phyloP scores from a whole-genome alignment of 1,140 invertebrate species.

The Himalopsyche phryganea region DNA sequence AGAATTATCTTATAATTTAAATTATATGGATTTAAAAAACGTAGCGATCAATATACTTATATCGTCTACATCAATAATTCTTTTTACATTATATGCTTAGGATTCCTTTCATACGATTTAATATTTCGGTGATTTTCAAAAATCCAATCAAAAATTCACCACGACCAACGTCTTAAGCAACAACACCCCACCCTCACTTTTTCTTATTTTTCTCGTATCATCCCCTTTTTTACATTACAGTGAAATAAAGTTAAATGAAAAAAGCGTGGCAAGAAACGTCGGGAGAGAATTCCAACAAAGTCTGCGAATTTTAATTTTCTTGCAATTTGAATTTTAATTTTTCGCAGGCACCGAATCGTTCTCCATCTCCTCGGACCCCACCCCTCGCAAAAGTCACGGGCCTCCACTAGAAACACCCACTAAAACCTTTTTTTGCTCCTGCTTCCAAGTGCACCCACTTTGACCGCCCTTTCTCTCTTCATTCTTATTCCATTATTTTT shows the following conservation, averaged over 20 bases:
- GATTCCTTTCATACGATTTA: no score
- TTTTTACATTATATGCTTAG: no score
- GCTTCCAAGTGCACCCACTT: conserved; percentile 15
- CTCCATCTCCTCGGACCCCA: not conserved
- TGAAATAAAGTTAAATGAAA: conserved; percentile 32
- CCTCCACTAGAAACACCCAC: not conserved
- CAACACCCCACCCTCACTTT: no score
- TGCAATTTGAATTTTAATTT: conserved; percentile 37
- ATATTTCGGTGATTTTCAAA: no score
- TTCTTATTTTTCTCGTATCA: not conserved
- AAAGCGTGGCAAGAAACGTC: conserved; percentile 7
- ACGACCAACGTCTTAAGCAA: no score
- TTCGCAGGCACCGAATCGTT: conserved; percentile 32
- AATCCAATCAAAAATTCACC: no score
- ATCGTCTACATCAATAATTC: no score
- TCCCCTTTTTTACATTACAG: conserved; percentile 15
- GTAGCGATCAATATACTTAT: no score
- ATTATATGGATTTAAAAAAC: no score
- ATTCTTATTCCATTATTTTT: conserved; percentile 34
- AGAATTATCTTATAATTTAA: no score
- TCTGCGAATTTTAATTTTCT: conserved; percentile 36
- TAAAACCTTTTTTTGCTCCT: not conserved
- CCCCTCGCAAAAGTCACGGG: not conserved
- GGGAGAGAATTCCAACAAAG: conserved; percentile 21
- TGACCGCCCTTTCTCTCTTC: conserved; percentile 29